These are phyloP conservation scores for Aphelenchoides besseyi DNA, from an alignment of 1,140 invertebrate species.

Conservation along the genomic window DNA sequence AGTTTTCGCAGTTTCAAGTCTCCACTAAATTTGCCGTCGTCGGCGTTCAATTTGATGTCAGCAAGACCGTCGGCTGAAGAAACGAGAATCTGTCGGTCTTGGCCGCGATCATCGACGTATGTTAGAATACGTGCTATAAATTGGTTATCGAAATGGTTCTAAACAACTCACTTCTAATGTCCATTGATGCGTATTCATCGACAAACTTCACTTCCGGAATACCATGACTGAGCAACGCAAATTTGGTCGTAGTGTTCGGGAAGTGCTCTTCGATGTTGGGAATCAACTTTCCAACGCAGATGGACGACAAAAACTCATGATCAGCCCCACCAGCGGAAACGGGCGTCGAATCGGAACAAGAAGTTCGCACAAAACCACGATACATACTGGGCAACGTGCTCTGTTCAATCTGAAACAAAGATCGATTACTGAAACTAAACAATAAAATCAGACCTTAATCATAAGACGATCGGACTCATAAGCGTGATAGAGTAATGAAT, in stretches of 20 bases:
- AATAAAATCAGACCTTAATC: slow-evolving; percentile 40
- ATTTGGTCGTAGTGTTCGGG: slow-evolving; percentile 61
- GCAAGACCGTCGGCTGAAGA: slow-evolving; percentile 61
- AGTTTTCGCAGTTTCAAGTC: slow-evolving; percentile 59
- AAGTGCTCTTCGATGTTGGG: slow-evolving; percentile 51
- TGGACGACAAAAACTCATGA: slow-evolving; percentile 44
- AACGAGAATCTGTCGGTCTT: slow-evolving; percentile 55
- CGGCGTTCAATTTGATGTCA: slow-evolving; percentile 53
- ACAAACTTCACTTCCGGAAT: slow-evolving; percentile 55
- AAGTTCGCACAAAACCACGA: slow-evolving; percentile 53
- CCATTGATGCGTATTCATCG: slow-evolving; percentile 54
- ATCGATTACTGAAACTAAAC: slow-evolving; percentile 27
- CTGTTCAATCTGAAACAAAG: slow-evolving; percentile 50
- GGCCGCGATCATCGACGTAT: slow-evolving; percentile 46
- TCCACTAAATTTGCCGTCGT: slow-evolving; percentile 50
- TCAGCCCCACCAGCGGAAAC: slow-evolving; percentile 1
- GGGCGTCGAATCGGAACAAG: slow-evolving; percentile 37
- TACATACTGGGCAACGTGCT: slow-evolving; percentile 50
- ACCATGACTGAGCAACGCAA: slow-evolving; percentile 54
- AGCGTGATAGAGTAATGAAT: slow-evolving; percentile 60
- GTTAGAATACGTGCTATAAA: slow-evolving; percentile 58
- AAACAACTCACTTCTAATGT: slow-evolving; percentile 45
- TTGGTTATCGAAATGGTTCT: background rate
- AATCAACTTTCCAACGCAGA: slow-evolving; percentile 59
- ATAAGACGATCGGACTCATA: slow-evolving; percentile 56